Percentiles rank a stretch among this genome's conserved stretches.
phyloP scores from a whole-genome alignment of 2,888 invertebrate species.

The Dasypogon diadema region DNA sequence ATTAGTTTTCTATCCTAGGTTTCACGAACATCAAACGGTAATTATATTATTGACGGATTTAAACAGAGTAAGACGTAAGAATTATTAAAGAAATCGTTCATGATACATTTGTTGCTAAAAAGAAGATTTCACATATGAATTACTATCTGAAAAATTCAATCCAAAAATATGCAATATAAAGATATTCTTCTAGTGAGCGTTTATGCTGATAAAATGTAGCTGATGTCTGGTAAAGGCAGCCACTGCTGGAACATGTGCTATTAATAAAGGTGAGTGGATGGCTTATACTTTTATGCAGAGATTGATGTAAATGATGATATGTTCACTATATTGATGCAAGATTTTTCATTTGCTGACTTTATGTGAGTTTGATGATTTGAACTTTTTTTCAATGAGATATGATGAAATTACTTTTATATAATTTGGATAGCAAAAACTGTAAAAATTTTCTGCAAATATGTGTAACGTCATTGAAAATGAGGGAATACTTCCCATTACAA shows the following conservation, averaged over 20 bases:
- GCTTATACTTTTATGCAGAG: not conserved
- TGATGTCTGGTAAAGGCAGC: slow-evolving; percentile 10
- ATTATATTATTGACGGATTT: not conserved
- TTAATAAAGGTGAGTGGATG: not conserved
- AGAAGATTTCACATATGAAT: not conserved
- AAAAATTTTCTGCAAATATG: not conserved
- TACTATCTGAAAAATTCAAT: slow-evolving; percentile 8
- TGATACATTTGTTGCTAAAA: not conserved
- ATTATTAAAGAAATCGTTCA: not conserved
- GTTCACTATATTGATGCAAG: slow-evolving; percentile 13
- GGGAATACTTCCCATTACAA: too few species aligned
- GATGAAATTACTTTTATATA: too few species aligned
- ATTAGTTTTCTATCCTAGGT: slow-evolving; percentile 6
- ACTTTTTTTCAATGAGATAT: slow-evolving; percentile 31
- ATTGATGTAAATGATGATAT: slow-evolving; percentile 20
- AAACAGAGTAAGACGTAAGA: not conserved
- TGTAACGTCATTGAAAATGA: too few species aligned
- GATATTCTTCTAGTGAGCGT: not conserved
- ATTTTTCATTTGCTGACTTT: not conserved
- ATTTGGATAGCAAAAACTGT: too few species aligned
- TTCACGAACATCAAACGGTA: not conserved
- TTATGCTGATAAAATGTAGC: slow-evolving; percentile 4
- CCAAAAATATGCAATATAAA: slow-evolving; percentile 19
- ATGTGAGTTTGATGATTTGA: slow-evolving; percentile 15
- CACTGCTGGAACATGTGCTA: not conserved